Conservation (phyloP, 1,140 invertebrate genomes). For the Drosophila serrata region DNA sequence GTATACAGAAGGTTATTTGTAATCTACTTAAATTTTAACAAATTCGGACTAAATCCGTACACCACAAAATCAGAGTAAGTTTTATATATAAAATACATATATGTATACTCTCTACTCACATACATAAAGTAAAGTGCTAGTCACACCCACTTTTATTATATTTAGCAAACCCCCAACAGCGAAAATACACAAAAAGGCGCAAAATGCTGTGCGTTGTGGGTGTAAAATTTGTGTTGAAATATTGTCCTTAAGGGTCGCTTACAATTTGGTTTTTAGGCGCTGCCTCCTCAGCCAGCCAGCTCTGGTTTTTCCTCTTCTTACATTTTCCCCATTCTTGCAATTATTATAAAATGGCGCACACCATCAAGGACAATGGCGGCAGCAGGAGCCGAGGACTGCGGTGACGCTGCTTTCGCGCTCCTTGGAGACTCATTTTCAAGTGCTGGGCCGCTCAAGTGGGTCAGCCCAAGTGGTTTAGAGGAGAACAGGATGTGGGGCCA, state of each 20-base stretch:
- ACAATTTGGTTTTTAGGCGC: conserved; percentile 60
- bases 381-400: conserved; percentile 50
- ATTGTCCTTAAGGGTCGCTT: conserved; percentile 65
- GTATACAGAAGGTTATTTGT: not conserved
- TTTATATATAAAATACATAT: not conserved
- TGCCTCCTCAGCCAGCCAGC: conserved; percentile 11
- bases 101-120: conserved; percentile 18
- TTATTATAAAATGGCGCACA: conserved; percentile 78
- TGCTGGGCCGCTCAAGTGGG: conserved; percentile 77
- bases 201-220: conserved; percentile 23
- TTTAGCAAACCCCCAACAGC: conserved; percentile 32
- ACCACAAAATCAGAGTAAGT: too few relatives aligned
- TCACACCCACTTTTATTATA: conserved; percentile 54
- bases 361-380: conserved; percentile 46
- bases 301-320: conserved; percentile 19
- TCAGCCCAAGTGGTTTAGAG: conserved; percentile 60
- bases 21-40: too few relatives aligned
- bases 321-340: conserved; percentile 54
- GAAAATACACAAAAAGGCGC: conserved; percentile 31
- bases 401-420: conserved; percentile 57
- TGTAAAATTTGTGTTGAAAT: conserved; percentile 43
- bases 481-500: conserved; percentile 19
- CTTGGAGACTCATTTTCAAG: conserved; percentile 81
- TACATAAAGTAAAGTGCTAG: conserved; percentile 26
- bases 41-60: too few relatives aligned